These are phyloP conservation scores for Sinella curviseta DNA, from an alignment of 1,140 invertebrate genomes.

Conservation along the genomic window DNA sequence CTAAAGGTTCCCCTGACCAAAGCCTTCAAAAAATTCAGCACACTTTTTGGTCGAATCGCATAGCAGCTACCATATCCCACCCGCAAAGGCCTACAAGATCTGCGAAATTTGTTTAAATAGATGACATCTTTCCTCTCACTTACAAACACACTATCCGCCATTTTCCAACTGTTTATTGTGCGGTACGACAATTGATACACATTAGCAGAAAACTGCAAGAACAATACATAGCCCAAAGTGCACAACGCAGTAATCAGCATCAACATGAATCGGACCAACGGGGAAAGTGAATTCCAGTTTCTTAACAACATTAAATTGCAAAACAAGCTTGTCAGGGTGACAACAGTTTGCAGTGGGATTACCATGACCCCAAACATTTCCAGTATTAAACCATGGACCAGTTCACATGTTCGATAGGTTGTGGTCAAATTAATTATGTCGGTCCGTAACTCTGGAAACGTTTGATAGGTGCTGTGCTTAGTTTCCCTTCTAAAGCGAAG, in stretches of 20 bases:
- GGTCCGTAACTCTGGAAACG: not conserved
- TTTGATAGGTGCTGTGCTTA: not conserved
- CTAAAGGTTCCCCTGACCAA: not conserved
- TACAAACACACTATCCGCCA: not conserved
- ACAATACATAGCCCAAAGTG: too few relatives aligned
- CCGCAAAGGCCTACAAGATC: not conserved
- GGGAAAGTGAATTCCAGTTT: not conserved
- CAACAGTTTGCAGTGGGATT: not conserved
- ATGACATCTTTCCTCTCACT: not conserved
- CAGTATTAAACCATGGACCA: not conserved
- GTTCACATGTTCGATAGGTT: not conserved
- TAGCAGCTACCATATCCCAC: not conserved
- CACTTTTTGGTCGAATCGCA: not conserved
- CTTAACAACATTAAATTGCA: not conserved
- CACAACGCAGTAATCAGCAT: not conserved
- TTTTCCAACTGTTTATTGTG: not conserved
- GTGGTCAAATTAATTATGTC: not conserved
- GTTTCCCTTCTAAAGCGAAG: not conserved
- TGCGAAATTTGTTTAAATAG: not conserved
- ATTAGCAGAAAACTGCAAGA: not conserved
- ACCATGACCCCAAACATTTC: not conserved
- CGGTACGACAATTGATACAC: not conserved
- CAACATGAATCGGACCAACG: not conserved
- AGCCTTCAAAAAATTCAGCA: not conserved
- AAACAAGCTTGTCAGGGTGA: not conserved